Conservation (phyloP, 2,888 invertebrate species). For the Mesopsocus fuscifrons region DNA sequence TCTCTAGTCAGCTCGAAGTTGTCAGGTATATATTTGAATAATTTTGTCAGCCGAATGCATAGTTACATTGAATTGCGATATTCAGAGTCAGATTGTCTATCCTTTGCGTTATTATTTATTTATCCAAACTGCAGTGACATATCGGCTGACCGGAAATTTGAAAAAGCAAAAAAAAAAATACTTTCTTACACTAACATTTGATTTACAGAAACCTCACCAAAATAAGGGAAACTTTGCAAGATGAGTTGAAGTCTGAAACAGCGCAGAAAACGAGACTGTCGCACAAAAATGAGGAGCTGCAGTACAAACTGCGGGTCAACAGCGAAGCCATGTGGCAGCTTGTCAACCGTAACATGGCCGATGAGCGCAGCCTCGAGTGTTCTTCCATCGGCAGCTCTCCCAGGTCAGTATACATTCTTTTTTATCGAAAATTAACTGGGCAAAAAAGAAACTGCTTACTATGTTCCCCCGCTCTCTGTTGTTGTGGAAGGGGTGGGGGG, state of each 20-base stretch:
- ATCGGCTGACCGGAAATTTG: too few species aligned
- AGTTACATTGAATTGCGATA: too few species aligned
- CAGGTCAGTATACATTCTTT: not conserved
- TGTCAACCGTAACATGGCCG: conserved; percentile 23
- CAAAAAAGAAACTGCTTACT: too few species aligned
- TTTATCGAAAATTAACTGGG: not conserved
- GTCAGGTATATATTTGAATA: conserved; percentile 2
- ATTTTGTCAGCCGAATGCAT: too few species aligned
- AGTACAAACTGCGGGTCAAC: conserved; percentile 70
- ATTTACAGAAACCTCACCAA: conserved; percentile 9
- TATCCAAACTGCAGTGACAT: too few species aligned
- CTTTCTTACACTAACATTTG: too few species aligned
- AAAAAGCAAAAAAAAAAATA: too few species aligned
- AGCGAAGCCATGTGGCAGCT: conserved; percentile 36
- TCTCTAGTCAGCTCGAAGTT: conserved; percentile 18
- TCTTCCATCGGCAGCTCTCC: not conserved
- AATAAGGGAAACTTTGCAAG: conserved; percentile 23
- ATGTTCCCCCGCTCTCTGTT: too few species aligned
- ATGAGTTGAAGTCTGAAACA: conserved; percentile 52
- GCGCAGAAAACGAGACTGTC: conserved; percentile 59
- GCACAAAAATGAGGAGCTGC: conserved; percentile 72
- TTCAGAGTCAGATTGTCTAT: conserved; percentile 52
- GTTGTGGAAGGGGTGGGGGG: too few species aligned
- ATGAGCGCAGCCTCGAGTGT: conserved; percentile 11
- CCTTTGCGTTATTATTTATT: too few species aligned